These are phyloP conservation scores for Glareola pratincola DNA, from an alignment of 2,113 vertebrate genomes.

Conservation along the genomic window DNA sequence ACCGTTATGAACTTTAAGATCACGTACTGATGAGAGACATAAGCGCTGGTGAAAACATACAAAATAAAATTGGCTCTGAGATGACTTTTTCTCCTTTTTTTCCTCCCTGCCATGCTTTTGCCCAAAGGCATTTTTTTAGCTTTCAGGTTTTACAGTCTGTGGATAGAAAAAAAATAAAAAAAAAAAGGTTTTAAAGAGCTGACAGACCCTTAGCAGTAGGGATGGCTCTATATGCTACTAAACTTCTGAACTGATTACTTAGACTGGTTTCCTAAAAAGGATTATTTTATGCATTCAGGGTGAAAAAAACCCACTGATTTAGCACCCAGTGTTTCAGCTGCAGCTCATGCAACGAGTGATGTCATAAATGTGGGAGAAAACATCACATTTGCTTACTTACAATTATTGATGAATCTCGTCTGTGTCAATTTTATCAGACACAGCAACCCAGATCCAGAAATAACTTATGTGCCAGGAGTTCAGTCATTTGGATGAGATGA, in stretches of 20 bases:
- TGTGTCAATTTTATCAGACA: slow-evolving; percentile 13
- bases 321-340: neutral
- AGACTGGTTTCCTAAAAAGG: neutral
- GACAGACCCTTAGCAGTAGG: neutral
- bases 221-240: neutral
- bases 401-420: neutral
- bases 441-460: neutral
- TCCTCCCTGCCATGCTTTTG: neutral
- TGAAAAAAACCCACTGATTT: neutral
- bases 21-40: neutral
- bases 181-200: neutral
- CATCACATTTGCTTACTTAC: neutral
- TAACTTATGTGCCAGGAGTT: neutral
- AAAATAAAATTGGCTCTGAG: neutral
- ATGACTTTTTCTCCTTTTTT: neutral
- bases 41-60: neutral
- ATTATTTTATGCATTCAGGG: slow-evolving; percentile 42
- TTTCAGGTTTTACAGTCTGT: neutral
- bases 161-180: neutral
- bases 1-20: neutral
- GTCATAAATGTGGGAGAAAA: neutral
- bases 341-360: neutral
- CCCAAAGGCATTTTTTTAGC: neutral
- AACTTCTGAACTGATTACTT: neutral
- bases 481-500: neutral